These are phyloP conservation scores for Epizoanthus stellaris DNA, from an alignment of 92 coral and sea anemone species.

Conservation along the genomic window DNA sequence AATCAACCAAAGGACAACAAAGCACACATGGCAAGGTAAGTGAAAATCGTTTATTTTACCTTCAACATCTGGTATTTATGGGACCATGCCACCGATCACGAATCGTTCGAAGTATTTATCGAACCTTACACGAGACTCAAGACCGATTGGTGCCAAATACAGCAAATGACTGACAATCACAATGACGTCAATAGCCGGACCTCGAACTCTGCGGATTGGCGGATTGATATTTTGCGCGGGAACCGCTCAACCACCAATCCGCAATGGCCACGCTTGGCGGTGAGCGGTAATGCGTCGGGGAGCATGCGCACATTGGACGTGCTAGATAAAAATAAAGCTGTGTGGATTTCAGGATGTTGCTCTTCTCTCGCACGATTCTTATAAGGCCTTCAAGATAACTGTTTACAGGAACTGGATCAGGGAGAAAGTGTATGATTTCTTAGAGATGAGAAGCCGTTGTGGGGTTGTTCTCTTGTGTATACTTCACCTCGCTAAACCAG, in stretches of 20 bases:
- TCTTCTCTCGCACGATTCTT: neutral
- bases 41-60: no score
- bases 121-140: no score
- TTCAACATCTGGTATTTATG: no score
- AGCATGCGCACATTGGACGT: slow-evolving; percentile 60
- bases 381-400: neutral
- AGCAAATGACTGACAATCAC: no score
- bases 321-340: neutral
- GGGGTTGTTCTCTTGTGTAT: slow-evolving; percentile 38
- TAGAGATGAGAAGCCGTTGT: slow-evolving; percentile 53
- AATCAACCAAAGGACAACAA: no score
- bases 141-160: no score
- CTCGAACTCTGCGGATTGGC: no score
- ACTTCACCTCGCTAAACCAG: slow-evolving; percentile 47
- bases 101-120: no score
- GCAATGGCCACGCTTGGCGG: slow-evolving; percentile 61
- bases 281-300: slow-evolving; percentile 48
- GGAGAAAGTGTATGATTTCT: neutral
- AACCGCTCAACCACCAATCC: slow-evolving; percentile 47
- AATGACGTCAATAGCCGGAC: no score
- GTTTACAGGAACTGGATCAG: neutral
- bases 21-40: no score
- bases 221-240: no score
- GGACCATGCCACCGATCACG: no score
- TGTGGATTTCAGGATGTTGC: slow-evolving; percentile 24